Evolutionary conservation across 2,797 vertebrate species (phyloP).

Genomic region (Serranus cabrilla): DNA sequence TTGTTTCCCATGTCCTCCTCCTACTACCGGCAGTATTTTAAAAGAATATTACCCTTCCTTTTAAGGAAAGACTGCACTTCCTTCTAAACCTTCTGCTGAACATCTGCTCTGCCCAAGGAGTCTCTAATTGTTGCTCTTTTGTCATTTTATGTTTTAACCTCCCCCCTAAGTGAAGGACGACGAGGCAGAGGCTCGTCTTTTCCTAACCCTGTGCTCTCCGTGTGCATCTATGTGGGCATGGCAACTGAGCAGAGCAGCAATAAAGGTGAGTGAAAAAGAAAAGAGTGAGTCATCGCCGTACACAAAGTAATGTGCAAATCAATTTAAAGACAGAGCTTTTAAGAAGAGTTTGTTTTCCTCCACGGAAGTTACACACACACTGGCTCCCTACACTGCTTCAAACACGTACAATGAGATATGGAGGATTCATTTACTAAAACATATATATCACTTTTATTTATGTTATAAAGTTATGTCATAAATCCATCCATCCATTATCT

Average conservation of each 20-base stretch:
- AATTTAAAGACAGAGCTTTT: conserved; percentile 44
- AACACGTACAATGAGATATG: background rate
- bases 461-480: too few relatives aligned
- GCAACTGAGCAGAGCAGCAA: conserved; percentile 59
- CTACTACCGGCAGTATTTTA: conserved; percentile 28
- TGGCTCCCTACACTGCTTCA: background rate
- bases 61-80: conserved; percentile 18
- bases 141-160: conserved; percentile 45
- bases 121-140: conserved; percentile 58
- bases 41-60: conserved; percentile 27
- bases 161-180: conserved; percentile 28
- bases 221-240: conserved; percentile 68
- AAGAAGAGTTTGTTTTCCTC: background rate
- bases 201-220: conserved; percentile 40
- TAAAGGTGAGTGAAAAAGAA: conserved; percentile 54
- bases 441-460: too few relatives aligned
- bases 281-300: conserved; percentile 66
- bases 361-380: background rate
- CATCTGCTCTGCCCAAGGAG: conserved; percentile 23
- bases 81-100: background rate
- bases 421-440: too few relatives aligned
- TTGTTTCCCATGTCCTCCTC: background rate
- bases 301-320: conserved; percentile 48
- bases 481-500: too few relatives aligned
- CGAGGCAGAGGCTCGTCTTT: conserved; percentile 27